Base-by-base conservation (phyloP, 1,140 invertebrate species). In the Ptiloglossa arizonensis region DNA sequence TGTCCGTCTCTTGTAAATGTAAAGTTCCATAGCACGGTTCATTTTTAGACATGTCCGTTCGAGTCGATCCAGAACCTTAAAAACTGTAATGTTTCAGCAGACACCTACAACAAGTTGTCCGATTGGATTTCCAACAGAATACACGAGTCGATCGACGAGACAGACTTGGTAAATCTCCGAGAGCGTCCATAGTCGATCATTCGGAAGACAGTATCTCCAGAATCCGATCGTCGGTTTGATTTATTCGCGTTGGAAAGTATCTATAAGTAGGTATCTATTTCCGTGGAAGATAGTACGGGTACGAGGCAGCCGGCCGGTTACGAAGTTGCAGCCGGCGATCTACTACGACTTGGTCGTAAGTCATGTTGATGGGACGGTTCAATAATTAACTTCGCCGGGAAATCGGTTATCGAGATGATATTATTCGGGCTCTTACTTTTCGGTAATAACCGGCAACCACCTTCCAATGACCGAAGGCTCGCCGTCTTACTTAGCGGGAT, bases 381-480 rank as follows among this genome's bases (percentile, higher is more conserved):
- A 86, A 92, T 91, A 92, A 92, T 92, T 92, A 92, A 89, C 86
- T 90, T 86, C 59, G 79, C 74, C 83, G 60, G 79, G 70, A 83
- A 89, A 89, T 89, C 86, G 87, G 89, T 92, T 91, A 92, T 90
- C 90, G 79, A 80, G 76, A 85, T 81, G 85, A 87, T 81, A 87
- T 86, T 87, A 87, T 89, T 89, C 88, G 81, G 81, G 62, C 82
- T 87, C 77, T 83, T 82, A 79, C 66, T 80, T 57, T 81, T 69
- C 78, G 73, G 75, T 88, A 88, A 89, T 88, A 86, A 86, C 75
- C 63, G 85, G 57, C 66, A 83, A 72, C 72, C 72, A 41, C 27
- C 79, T 71, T 63, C 64, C 59, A 41, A 44, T 41, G 73, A 62
- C 50, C 57, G 66, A 74, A 76, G 70, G 59, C 50, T 59, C 38